A percentile compares a stretch with the other conserved stretches of the same genome.
These are phyloP conservation scores for Drosophila bocki DNA, from an alignment of 1,140 invertebrate genomes.

Conservation along the genomic window DNA sequence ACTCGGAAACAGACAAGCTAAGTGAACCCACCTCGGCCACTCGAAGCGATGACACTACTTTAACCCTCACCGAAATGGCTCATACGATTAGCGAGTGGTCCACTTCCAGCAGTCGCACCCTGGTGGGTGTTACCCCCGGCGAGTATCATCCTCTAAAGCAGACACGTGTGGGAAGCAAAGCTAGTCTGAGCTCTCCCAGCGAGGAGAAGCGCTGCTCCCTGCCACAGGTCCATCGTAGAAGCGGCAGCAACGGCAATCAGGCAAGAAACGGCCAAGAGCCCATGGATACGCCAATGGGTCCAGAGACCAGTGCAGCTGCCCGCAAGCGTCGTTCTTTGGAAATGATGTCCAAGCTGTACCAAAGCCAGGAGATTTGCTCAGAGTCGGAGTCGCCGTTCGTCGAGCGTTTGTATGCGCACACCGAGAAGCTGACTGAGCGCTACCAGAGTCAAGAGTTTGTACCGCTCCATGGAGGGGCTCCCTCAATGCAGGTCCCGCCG, in stretches of 20 bases:
- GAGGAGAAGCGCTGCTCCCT: conserved; percentile 75
- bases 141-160: conserved; percentile 82
- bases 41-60: conserved; percentile 87
- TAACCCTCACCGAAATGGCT: conserved; percentile 86
- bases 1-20: conserved; percentile 86
- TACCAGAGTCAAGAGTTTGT: conserved; percentile 88
- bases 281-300: conserved; percentile 26
- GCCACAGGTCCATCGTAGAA: conserved; percentile 75
- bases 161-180: conserved; percentile 47
- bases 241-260: conserved; percentile 76
- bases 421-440: conserved; percentile 87
- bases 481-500: conserved; percentile 1
- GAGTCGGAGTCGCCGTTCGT: conserved; percentile 81
- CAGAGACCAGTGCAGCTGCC: conserved; percentile 71
- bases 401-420: conserved; percentile 86
- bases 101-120: conserved; percentile 87
- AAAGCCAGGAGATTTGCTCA: conserved; percentile 86
- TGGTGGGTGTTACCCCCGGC: conserved; percentile 86
- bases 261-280: conserved; percentile 49
- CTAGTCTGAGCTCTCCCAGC: conserved; percentile 67
- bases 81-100: conserved; percentile 88
- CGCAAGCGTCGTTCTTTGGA: conserved; percentile 79
- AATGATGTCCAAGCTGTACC: conserved; percentile 86
- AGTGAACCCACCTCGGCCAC: conserved; percentile 86
- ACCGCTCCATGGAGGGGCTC: conserved; percentile 54